Percentiles rank a stretch among this genome's conserved stretches.
Conservation (phyloP, 1,140 invertebrate species). For the Zophobas morio region DNA sequence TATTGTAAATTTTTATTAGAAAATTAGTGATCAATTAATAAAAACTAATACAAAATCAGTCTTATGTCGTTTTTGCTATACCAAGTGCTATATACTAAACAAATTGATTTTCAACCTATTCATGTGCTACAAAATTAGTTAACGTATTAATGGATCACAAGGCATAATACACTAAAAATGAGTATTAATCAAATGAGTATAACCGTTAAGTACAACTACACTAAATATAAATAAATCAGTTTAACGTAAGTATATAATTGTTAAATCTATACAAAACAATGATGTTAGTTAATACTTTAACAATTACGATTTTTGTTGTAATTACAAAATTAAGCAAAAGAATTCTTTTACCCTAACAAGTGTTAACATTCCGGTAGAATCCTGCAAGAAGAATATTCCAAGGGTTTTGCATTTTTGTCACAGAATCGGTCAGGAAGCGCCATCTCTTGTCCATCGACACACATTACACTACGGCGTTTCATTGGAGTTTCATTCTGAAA, state of each 20-base stretch:
- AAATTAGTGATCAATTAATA: conserved; percentile 26
- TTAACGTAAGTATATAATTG: background rate
- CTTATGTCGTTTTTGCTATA: conserved; percentile 23
- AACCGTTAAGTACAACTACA: background rate
- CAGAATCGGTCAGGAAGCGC: conserved; percentile 81
- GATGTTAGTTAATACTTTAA: conserved; percentile 21
- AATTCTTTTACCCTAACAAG: background rate
- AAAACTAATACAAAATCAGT: conserved; percentile 45
- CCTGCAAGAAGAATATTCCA: conserved; percentile 76
- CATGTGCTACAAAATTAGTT: background rate
- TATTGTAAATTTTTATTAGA: conserved; percentile 2
- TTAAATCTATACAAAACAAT: conserved; percentile 28
- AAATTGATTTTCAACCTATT: background rate
- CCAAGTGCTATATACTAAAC: background rate
- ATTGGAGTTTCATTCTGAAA: conserved; percentile 69
- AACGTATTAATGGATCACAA: conserved; percentile 1
- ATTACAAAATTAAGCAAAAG: background rate
- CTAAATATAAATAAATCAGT: conserved; percentile 6
- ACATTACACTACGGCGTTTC: conserved; percentile 81
- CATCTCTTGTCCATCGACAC: conserved; percentile 78
- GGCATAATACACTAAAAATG: conserved; percentile 14
- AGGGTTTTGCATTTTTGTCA: conserved; percentile 71
- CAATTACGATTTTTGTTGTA: background rate
- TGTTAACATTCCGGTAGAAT: conserved; percentile 72
- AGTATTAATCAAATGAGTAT: conserved; percentile 30